These are phyloP conservation scores for Ascaphus truei DNA, from an alignment of 2,113 vertebrate genomes.

Conservation along the genomic window DNA sequence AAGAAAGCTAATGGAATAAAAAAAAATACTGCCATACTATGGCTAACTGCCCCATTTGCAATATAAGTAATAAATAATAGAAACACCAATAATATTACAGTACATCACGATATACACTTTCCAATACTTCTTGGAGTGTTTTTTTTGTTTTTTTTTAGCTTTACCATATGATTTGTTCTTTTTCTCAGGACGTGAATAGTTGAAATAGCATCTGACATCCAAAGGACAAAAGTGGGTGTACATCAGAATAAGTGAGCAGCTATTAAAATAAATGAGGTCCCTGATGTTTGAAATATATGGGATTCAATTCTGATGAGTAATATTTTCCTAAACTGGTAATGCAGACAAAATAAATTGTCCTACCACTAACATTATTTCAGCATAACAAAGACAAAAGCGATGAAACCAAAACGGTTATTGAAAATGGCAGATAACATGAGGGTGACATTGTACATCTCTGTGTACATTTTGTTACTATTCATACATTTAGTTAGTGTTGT, in stretches of 20 bases:
- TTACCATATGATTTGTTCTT: constrained; percentile 1
- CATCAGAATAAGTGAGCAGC: constrained; percentile 18
- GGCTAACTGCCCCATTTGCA: neutral
- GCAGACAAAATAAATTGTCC: neutral
- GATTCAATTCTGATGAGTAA: constrained; percentile 22
- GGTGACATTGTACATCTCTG: neutral
- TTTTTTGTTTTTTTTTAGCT: neutral
- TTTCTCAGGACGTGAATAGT: constrained; percentile 4
- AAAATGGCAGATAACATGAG: neutral
- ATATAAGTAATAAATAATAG: constrained; percentile 1
- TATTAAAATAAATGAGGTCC: constrained; percentile 29
- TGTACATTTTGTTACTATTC: neutral
- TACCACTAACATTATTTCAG: neutral
- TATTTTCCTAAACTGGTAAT: constrained; percentile 6
- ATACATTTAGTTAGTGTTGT: neutral
- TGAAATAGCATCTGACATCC: constrained; percentile 23
- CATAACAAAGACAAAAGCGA: neutral
- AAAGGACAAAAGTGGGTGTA: constrained; percentile 29
- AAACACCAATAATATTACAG: neutral
- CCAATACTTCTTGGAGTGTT: constrained; percentile 5
- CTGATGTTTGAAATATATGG: constrained; percentile 23
- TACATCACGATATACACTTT: neutral
- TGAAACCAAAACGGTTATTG: neutral
- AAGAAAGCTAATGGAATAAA: no score
- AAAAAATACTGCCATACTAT: no score